A percentile compares a stretch with the other conserved stretches of the same genome.
phyloP scores from a whole-genome alignment of 1,140 invertebrate species.

The Drosophila pandora region DNA sequence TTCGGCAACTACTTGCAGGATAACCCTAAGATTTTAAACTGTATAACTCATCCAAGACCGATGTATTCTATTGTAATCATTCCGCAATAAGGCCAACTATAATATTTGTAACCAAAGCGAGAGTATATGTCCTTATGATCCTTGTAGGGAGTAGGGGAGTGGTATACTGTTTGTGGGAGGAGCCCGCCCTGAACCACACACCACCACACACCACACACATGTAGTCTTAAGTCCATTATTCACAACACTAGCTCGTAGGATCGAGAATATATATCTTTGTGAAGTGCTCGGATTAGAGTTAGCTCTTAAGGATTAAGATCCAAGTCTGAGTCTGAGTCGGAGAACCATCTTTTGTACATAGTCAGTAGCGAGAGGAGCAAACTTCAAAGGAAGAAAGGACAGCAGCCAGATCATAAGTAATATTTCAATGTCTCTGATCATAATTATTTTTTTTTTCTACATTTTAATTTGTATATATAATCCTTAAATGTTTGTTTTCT shows the following conservation, averaged over 20 bases:
- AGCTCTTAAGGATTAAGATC: neutral
- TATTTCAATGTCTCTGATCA: neutral
- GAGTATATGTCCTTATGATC: neutral
- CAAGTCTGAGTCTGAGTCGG: conserved; percentile 52
- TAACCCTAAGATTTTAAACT: neutral
- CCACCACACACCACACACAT: conserved; percentile 9
- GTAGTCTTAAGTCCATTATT: conserved; percentile 24
- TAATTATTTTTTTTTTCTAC: conserved; percentile 7
- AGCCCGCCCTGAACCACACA: neutral
- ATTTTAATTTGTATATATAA: conserved; percentile 43
- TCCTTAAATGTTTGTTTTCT: conserved; percentile 28
- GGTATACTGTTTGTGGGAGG: neutral
- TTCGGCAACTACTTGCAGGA: neutral
- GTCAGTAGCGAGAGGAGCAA: conserved; percentile 10
- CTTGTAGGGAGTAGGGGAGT: neutral
- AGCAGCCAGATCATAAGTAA: neutral
- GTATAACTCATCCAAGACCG: too few relatives aligned
- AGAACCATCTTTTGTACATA: conserved; percentile 53
- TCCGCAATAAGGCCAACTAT: neutral
- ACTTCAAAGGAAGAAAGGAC: conserved; percentile 6
- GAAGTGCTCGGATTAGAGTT: conserved; percentile 39
- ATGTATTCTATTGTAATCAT: neutral
- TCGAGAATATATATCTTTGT: neutral
- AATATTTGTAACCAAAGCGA: neutral
- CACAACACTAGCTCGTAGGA: conserved; percentile 1